These are phyloP conservation scores for Synanceia verrucosa DNA, from an alignment of 2,797 vertebrate species.

Conservation along the genomic window DNA sequence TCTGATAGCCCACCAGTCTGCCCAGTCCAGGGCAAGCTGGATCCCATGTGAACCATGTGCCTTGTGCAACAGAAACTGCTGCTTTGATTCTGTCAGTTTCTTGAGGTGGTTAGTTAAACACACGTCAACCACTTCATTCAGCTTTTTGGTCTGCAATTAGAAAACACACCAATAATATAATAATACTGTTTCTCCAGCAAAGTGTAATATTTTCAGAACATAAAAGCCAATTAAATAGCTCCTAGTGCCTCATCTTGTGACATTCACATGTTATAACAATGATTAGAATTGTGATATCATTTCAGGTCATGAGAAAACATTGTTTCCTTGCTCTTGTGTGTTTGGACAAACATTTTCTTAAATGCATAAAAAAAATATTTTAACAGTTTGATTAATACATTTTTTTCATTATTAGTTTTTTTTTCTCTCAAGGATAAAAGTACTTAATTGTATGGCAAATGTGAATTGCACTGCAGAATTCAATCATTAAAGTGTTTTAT, in stretches of 20 bases:
- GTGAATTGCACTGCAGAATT: constrained; percentile 4
- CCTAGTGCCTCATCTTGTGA: no score
- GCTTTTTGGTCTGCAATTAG: neutral
- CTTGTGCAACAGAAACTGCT: neutral
- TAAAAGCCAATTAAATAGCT: neutral
- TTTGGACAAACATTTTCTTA: neutral
- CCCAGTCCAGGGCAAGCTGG: neutral
- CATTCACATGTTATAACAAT: neutral
- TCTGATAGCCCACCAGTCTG: constrained; percentile 39
- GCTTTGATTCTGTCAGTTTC: neutral
- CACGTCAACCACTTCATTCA: neutral
- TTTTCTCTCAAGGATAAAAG: neutral
- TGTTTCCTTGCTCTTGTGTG: neutral
- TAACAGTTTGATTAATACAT: neutral
- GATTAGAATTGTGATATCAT: neutral
- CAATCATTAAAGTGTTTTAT: constrained; percentile 14
- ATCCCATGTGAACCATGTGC: neutral
- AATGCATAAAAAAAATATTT: neutral
- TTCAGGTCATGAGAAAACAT: no score
- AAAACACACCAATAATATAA: neutral
- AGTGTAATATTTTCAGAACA: neutral
- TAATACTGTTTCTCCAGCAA: neutral
- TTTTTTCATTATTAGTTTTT: no score
- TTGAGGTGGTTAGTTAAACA: neutral
- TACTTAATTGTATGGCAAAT: neutral